Percentiles rank a stretch among this genome's conserved stretches.
Conservation (phyloP, 2,113 vertebrate genomes). For the Pedionomus torquatus region DNA sequence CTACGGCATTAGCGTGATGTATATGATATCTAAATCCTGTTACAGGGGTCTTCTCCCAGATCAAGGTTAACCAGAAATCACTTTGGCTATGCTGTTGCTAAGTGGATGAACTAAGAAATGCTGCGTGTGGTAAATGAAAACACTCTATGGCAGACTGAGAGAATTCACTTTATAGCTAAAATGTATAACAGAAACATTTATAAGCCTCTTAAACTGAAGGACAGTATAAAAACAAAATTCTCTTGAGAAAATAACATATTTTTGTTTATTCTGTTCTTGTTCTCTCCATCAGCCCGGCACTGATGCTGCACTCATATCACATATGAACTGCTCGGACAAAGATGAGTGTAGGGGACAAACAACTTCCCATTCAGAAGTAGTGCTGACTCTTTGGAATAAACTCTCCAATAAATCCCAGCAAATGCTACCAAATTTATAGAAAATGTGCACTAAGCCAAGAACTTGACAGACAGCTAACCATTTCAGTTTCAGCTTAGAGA, state of each 20-base stretch:
- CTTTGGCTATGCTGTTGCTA: background rate
- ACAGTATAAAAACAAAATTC: background rate
- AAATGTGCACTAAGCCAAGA: constrained; percentile 32
- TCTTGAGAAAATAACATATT: background rate
- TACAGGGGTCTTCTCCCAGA: background rate
- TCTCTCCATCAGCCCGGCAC: constrained; percentile 13
- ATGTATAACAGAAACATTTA: constrained; percentile 16
- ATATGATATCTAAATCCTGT: background rate
- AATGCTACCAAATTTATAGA: constrained; percentile 24
- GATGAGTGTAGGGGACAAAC: background rate
- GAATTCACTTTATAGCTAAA: constrained; percentile 17
- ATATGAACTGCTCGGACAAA: background rate
- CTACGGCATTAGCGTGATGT: background rate
- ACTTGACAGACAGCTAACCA: constrained; percentile 21
- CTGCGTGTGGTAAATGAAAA: constrained; percentile 29
- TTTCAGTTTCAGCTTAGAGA: constrained; percentile 26
- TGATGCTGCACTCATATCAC: background rate
- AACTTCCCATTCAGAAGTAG: constrained; percentile 13
- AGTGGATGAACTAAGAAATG: background rate
- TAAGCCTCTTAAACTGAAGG: background rate
- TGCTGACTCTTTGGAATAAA: constrained; percentile 37
- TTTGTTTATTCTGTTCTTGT: constrained; percentile 44
- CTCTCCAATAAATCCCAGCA: constrained; percentile 47
- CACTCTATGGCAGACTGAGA: constrained; percentile 3
- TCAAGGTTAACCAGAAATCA: background rate